phyloP scores from a whole-genome alignment of 1,140 invertebrate genomes.

The Papilio glaucus region DNA sequence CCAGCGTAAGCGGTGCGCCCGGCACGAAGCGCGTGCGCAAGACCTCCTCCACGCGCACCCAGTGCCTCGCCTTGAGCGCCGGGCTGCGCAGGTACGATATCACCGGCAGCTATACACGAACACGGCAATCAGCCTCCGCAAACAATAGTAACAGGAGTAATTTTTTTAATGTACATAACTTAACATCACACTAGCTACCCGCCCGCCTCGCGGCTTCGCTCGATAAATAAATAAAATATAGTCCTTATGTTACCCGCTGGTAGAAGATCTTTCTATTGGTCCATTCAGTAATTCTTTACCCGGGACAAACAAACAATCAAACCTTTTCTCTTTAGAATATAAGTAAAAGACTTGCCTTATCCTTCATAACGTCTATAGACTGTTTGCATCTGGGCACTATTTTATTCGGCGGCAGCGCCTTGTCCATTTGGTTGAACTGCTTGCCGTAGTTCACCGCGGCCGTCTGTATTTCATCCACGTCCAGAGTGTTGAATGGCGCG shows the following conservation, averaged over 20 bases:
- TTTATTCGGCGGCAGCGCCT: conserved; percentile 90
- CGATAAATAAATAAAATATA: too few relatives aligned
- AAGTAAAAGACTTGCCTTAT: conserved; percentile 83
- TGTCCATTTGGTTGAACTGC: conserved; percentile 89
- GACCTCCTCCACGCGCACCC: conserved; percentile 91
- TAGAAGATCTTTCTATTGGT: too few relatives aligned
- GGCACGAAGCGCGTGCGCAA: conserved; percentile 88
- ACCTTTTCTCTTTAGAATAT: background rate
- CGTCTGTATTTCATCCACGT: conserved; percentile 89
- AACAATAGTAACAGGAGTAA: background rate
- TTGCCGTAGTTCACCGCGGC: conserved; percentile 88
- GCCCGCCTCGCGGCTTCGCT: too few relatives aligned
- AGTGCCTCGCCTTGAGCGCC: conserved; percentile 89
- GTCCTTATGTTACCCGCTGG: too few relatives aligned
- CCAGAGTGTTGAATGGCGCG: conserved; percentile 87
- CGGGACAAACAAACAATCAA: background rate
- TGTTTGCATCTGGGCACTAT: conserved; percentile 89
- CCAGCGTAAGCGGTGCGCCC: conserved; percentile 87
- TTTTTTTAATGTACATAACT: too few relatives aligned
- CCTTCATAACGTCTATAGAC: conserved; percentile 90
- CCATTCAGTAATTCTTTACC: too few relatives aligned
- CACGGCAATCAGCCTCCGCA: background rate
- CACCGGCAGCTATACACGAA: conserved; percentile 86
- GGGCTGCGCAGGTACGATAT: conserved; percentile 91
- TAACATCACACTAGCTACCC: too few relatives aligned